phyloP scores from a whole-genome alignment of 2,797 vertebrate genomes.

The Tinamus major region DNA sequence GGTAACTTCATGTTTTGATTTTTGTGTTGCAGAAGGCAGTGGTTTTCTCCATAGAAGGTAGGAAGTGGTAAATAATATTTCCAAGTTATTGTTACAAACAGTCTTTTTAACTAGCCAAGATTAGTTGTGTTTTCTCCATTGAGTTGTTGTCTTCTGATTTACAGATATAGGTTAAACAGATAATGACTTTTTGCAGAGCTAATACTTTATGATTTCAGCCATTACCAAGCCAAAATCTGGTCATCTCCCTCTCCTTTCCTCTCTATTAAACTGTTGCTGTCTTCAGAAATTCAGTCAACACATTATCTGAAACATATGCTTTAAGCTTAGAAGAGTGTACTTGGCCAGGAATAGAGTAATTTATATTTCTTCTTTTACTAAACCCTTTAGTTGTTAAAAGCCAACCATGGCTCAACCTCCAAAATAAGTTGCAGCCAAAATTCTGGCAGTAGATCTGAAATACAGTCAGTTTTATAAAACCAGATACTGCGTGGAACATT shows the following conservation, averaged over 20 bases:
- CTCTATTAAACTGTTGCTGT: background rate
- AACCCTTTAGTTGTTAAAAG: background rate
- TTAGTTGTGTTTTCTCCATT: background rate
- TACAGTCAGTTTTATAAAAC: background rate
- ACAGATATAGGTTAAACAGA: background rate
- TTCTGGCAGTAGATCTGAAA: background rate
- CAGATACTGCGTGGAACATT: background rate
- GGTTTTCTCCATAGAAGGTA: background rate
- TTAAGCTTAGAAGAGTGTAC: background rate
- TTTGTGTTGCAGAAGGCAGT: background rate
- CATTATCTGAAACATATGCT: background rate
- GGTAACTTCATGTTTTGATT: background rate
- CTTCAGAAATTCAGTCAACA: background rate
- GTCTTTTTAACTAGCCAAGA: background rate
- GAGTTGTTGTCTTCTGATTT: background rate
- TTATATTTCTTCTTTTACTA: background rate
- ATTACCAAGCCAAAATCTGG: background rate
- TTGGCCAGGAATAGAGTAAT: background rate
- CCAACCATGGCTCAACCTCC: background rate
- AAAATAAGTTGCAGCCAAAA: background rate
- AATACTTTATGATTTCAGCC: background rate
- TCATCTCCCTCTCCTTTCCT: accelerated
- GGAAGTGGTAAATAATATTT: background rate
- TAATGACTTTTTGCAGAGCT: background rate
- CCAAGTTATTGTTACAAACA: background rate